Evolutionary conservation across 2,888 invertebrate species (phyloP), one percentile per base, ranked within the genome.

Genomic region (Bhutanitis thaidina): DNA sequence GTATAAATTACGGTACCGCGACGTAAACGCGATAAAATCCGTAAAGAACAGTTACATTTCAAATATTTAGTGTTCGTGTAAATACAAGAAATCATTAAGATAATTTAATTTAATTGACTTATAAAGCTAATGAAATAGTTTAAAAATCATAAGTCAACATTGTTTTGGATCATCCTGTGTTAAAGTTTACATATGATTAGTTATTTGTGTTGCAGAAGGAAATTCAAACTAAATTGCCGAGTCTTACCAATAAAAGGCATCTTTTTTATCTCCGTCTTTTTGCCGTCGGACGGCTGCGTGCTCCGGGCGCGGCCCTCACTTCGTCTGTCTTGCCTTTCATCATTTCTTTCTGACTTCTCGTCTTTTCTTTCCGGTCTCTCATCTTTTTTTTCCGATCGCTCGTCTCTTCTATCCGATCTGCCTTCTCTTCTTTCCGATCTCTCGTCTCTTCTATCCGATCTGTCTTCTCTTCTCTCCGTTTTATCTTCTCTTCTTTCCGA

Each of bases 181-280:
- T n/a, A n/a, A 2, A 20, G 3, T 3, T 20, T 20, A 20, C 20
- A 3, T 20, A 20, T 20, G 2, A 3, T 3, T 5, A 20, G 20
- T 20, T 3, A 2, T 20, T 20, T 2, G 5, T 5, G 5, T 20
- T 20, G 20, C 2, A 20, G 5, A 20, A 20, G 20, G 5, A 20
- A 20, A 20, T 20, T 5, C 2, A 20, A 20, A 20, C n/a, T n/a
- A n/a, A n/a, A n/a, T n/a, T n/a, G n/a, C 5, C 20, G 20, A 3
- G 20, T 20, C 37, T 68, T 55, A 58, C 96, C 96, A 58, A 96
- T 96, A 63, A 96, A 96, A 0, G 96, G 96, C 70, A 96, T 87
- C 73, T 95, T 95, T 55, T 93, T 93, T 56, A 93, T 92, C 29
- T 88, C 89, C 48, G 85, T 66, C 66, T 90, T 74, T 80, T 90